Evolutionary conservation across 2,797 vertebrate genomes (phyloP), one percentile per base, ranked within the genome.

Genomic region (Aulostomus chinensis): DNA sequence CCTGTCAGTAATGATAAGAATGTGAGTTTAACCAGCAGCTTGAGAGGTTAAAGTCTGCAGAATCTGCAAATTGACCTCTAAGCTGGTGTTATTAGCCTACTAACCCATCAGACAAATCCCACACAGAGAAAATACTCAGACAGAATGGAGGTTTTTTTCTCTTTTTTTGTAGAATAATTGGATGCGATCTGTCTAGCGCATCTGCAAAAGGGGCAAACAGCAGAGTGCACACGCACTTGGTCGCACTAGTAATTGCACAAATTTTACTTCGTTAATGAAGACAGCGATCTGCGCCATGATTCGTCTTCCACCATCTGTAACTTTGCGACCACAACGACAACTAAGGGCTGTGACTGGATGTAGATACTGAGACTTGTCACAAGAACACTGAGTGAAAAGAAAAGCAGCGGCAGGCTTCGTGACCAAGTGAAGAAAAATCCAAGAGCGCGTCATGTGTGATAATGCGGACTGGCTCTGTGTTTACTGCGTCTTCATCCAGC

Each of bases 401-500:
- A 37, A 50, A 57, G 55, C 55, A 48, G 70, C 41, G 17, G 67
- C 72, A 64, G 51, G 62, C 12, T 58, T 72, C 50, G 58, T 29
- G 61, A 80, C 66, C 7, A 48, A 73, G 46, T 51, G 50, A 66
- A 68, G 71, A 58, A 71, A n/a, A 80, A 77, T 77, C 70, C 59
- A 56, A 73, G 68, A 61, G 66, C 64, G 76, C 60, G 78, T n/a
- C 60, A 72, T 30, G 4, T 65, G 77, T 75, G 78, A 81, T 85
- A 83, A 86, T 81, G 77, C 88, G 68, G 61, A 70, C 77, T 76
- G 70, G 67, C 75, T 79, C 41, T 10, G 37, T 83, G 79, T 87
- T 86, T 82, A 83, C 78, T 55, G 65, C 83, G 76, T 84, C 83
- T 87, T 80, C 81, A 85, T 73, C 49, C 34, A 34, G 24, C 8